These are phyloP conservation scores for Cheirogaleus medius DNA, from an alignment of 2,113 vertebrate genomes.

Conservation along the genomic window DNA sequence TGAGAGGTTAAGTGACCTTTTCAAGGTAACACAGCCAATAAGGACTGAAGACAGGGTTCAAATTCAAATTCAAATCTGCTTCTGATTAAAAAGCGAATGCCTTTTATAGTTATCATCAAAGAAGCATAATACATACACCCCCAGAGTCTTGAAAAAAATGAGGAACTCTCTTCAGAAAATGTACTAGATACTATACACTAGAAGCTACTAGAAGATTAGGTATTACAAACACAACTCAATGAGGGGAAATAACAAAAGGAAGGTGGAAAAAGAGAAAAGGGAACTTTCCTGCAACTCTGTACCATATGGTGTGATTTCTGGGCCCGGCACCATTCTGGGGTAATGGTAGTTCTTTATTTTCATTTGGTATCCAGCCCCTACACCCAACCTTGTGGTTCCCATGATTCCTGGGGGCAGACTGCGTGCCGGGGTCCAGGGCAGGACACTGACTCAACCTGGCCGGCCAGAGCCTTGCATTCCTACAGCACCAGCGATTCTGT, in stretches of 20 bases:
- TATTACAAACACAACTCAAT: background rate
- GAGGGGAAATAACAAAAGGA: background rate
- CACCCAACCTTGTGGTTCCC: background rate
- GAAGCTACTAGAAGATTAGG: background rate
- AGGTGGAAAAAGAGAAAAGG: background rate
- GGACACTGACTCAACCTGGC: background rate
- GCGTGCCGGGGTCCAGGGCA: background rate
- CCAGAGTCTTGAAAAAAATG: background rate
- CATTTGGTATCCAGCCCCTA: background rate
- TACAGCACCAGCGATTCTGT: background rate
- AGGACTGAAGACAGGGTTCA: background rate
- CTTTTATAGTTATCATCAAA: background rate
- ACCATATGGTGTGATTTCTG: background rate
- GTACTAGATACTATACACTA: background rate
- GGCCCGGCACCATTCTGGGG: fast-evolving
- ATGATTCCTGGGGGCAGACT: background rate
- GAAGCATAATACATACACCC: background rate
- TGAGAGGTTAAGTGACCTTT: background rate
- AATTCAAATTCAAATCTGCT: background rate
- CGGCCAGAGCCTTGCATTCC: background rate
- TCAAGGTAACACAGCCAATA: background rate
- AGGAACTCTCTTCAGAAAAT: background rate
- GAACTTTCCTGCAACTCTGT: background rate
- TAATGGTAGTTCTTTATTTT: background rate
- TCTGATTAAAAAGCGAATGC: background rate